Evolutionary conservation across 2,797 vertebrate species (phyloP), one percentile per base, ranked within the genome.

Genomic region (Acrossocheilus wenchowensis): DNA sequence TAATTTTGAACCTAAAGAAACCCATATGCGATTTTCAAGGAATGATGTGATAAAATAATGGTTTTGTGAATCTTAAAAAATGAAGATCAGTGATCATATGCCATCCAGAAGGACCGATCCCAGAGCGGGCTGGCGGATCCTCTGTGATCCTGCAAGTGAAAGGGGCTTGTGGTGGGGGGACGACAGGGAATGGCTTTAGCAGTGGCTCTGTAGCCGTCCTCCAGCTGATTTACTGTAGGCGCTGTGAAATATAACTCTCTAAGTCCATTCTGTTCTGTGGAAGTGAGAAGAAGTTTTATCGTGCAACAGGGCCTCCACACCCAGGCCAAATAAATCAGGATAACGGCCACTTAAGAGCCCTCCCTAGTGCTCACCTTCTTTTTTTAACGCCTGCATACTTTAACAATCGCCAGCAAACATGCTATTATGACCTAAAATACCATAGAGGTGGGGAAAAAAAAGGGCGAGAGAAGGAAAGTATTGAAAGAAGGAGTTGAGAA

Each of bases 201-300:
- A 89, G 86, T 82, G 86, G 84, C 78, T 48, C 54, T 62, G 66
- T 87, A 87, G 77, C 72, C 72, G 79, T 43, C 60, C 15, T 81
- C 10, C 64, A 26, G 71, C 85, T 79, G 84, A 88, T 87, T 90
- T 91, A 88, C 71, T 54, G 77, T 57, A 52, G 30, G 45, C 52
- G 73, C 75, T 14, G 45, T 88, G 78, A 92, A 89, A 92, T 81
- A 90, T 87, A 90, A 90, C 81, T 88, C 83, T 88, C 79, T 34
- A 88, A 89, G 90, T 91, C 85, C 88, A 90, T 89, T 83, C 77
- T 83, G 89, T 88, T 81, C 73, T 69, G 80, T 87, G 78, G 85
- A 92, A 91, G 87, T 90, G 88, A 92, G 92, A 94, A 90, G 60
- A 89, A 87, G 77, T 82, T 91, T 93, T 92, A 92, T 90, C 72